These are phyloP conservation scores for Oceanites oceanicus DNA, from an alignment of 2,113 vertebrate species.

Conservation along the genomic window DNA sequence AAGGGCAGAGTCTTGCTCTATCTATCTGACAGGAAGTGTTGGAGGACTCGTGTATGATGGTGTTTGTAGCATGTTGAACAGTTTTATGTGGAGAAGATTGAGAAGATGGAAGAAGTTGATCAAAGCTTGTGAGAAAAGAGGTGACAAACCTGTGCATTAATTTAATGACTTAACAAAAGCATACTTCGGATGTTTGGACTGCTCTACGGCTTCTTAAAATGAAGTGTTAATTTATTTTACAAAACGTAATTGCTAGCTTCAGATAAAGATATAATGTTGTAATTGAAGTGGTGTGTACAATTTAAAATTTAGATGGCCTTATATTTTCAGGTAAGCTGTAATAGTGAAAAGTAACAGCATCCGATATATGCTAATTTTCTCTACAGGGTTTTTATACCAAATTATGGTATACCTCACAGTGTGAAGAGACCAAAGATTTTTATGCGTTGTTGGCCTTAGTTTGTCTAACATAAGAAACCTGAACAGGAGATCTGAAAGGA, in stretches of 20 bases:
- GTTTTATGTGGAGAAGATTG: background rate
- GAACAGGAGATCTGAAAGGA: background rate
- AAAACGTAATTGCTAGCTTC: background rate
- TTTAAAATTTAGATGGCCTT: background rate
- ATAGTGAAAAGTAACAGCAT: background rate
- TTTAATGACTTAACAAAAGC: background rate
- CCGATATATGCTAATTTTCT: background rate
- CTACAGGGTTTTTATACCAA: background rate
- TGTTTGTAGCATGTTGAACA: background rate
- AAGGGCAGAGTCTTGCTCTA: background rate
- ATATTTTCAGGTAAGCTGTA: background rate
- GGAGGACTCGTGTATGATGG: background rate
- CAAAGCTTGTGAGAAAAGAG: background rate
- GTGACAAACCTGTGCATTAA: background rate
- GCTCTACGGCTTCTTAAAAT: background rate
- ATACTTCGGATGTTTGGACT: background rate
- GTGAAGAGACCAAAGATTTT: background rate
- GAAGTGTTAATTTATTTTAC: conserved; percentile 16
- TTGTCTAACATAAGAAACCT: background rate
- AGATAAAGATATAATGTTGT: background rate
- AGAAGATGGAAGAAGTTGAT: background rate
- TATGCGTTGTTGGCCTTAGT: background rate
- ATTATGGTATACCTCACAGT: background rate
- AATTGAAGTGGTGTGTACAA: background rate
- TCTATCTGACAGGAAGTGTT: background rate